Percentiles rank a stretch among this genome's conserved stretches.
These are phyloP conservation scores for Prolemur simus DNA, from an alignment of 2,113 vertebrate species.

Conservation along the genomic window DNA sequence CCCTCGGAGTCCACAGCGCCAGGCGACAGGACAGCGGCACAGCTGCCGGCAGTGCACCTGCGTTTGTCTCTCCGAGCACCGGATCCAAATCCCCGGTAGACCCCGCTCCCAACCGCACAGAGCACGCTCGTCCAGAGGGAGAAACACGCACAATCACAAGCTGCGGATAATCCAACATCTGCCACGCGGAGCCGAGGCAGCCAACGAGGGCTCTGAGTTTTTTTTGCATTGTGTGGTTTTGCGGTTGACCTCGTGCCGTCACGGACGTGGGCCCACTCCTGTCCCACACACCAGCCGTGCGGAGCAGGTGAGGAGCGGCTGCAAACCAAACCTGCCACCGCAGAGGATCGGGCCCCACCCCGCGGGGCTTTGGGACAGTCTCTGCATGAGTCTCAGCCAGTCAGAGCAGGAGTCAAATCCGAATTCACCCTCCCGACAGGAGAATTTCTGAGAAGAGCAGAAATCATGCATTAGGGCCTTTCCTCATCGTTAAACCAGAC, in stretches of 20 bases:
- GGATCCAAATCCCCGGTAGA: not conserved
- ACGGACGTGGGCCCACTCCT: not conserved
- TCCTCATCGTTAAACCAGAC: not conserved
- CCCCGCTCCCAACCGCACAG: not conserved
- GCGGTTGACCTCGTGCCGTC: not conserved
- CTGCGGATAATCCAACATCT: not conserved
- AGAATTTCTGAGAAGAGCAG: not conserved
- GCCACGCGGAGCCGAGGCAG: not conserved
- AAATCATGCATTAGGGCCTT: not conserved
- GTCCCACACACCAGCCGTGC: too few relatives aligned
- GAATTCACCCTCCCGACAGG: not conserved
- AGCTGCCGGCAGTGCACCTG: not conserved
- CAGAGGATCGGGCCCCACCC: fast-evolving
- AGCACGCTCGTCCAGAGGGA: not conserved
- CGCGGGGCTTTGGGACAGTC: not conserved
- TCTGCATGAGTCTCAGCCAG: not conserved
- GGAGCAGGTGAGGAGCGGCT: not conserved
- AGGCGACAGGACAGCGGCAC: not conserved
- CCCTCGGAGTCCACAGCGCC: not conserved
- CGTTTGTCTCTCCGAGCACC: not conserved
- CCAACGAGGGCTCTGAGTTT: not conserved
- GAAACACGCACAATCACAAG: not conserved
- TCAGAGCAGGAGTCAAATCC: not conserved
- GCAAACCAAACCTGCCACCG: not conserved
- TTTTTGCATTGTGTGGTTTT: not conserved